Evolutionary conservation across 2,888 invertebrate genomes (phyloP).

Genomic region (Conchocele bisecta): DNA sequence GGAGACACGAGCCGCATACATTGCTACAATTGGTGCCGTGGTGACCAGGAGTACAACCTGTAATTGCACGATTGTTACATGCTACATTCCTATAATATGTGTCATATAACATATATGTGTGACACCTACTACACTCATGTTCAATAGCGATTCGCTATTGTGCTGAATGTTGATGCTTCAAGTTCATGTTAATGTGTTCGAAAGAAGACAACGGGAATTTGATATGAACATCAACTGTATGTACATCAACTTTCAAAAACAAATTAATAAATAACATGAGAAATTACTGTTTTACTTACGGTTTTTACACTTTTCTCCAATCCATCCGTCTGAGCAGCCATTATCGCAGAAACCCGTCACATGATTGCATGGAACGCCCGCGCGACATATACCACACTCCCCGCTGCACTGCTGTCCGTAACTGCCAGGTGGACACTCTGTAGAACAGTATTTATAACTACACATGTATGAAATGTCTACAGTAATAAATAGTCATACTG

Average conservation of each 20-base stretch:
- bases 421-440: constrained; percentile 48
- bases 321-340: constrained; percentile 73
- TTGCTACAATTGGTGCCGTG: constrained; percentile 47
- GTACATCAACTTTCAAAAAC: no score
- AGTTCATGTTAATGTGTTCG: no score
- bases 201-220: no score
- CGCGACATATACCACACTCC: constrained; percentile 55
- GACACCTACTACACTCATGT: no score
- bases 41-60: constrained; percentile 56
- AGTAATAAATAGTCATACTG: no score
- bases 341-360: constrained; percentile 87
- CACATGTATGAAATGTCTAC: no score
- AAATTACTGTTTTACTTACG: constrained; percentile 57
- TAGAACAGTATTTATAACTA: not conserved
- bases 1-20: constrained; percentile 58
- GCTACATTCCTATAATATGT: no score
- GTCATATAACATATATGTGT: no score
- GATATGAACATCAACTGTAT: no score
- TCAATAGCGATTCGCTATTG: no score
- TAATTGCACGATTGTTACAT: no score
- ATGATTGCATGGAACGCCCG: constrained; percentile 89
- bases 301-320: constrained; percentile 67
- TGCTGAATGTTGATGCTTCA: no score
- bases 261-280: not conserved
- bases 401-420: constrained; percentile 61